phyloP scores from a whole-genome alignment of 2,888 invertebrate genomes.

The Stenodema calcarata region DNA sequence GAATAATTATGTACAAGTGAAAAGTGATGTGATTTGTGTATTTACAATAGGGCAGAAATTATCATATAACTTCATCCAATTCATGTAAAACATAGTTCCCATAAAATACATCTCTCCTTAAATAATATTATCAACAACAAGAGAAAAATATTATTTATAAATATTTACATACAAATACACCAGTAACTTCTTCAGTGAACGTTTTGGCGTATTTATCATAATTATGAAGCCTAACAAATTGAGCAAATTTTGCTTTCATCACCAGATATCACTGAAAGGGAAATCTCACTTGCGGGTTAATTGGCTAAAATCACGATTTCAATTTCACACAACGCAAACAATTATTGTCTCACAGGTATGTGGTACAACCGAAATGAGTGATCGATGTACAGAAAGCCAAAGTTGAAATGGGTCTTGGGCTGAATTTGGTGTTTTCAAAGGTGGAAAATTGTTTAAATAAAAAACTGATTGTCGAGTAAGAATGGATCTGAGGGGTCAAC shows the following conservation, averaged over 20 bases:
- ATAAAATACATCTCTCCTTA: background rate
- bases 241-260: constrained; percentile 17
- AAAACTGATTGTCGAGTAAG: no score
- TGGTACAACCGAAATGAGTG: background rate
- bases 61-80: constrained; percentile 8
- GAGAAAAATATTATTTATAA: constrained; percentile 15
- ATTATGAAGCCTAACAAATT: constrained; percentile 25
- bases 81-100: background rate
- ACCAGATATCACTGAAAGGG: constrained; percentile 2
- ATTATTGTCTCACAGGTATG: background rate
- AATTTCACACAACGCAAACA: background rate
- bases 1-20: background rate
- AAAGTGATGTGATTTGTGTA: constrained; percentile 14
- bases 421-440: no score
- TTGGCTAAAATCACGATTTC: background rate
- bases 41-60: background rate
- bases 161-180: background rate
- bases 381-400: background rate
- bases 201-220: background rate
- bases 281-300: background rate
- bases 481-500: no score
- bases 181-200: background rate
- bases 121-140: constrained; percentile 2
- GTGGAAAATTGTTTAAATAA: no score
- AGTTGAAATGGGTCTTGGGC: background rate